Base-by-base conservation (phyloP, 1,140 invertebrate species). In the Microplitis demolitor region DNA sequence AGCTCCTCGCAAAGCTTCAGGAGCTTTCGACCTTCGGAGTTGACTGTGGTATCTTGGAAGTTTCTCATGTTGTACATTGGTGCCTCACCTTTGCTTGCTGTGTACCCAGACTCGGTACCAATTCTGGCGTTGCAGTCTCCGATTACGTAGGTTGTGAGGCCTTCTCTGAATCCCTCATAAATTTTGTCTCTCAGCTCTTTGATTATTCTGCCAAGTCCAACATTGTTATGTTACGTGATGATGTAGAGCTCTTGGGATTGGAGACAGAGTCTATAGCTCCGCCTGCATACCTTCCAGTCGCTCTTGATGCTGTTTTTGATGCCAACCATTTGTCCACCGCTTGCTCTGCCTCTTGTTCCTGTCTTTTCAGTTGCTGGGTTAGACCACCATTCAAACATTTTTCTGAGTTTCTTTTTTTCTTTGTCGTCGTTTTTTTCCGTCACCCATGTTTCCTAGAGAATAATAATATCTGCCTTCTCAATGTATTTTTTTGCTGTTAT, bases 61-160 rank as follows among this genome's bases (percentile, higher is more conserved):
- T 64, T 74, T 50, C 73, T 75, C 0, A 13, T 6, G 16, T 14
- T 4, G 35, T 45, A 33, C 3, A 64, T 6, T 14, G 24, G n/a
- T 50, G 24, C 13, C 66, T 63, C 6, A 4, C 13, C 39, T 1
- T 70, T 58, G n/a, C 50, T 24, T 6, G 54, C 58, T 6, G 11
- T 35, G 3, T 5, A 13, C 45, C 66, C 63, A 31, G 69, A 64
- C 31, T 68, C 37, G 8, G 70, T 35, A 4, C 72, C 72, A 45
- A 75, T 71, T 33, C 69, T 75, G 9, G 76, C 76, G 24, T 77
- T 77, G 33, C 66, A 54, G 11, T 78, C 77, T 0, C 77, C 75
- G 0, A 64, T 54, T 4, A 75, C 66, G 2, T 74, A 39, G 8
- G 74, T 34, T 3, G 6, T 62, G 9, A 4, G 58, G 31, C 11